Conservation (phyloP, 2,113 vertebrate species). For the Erpornis zantholeuca region DNA sequence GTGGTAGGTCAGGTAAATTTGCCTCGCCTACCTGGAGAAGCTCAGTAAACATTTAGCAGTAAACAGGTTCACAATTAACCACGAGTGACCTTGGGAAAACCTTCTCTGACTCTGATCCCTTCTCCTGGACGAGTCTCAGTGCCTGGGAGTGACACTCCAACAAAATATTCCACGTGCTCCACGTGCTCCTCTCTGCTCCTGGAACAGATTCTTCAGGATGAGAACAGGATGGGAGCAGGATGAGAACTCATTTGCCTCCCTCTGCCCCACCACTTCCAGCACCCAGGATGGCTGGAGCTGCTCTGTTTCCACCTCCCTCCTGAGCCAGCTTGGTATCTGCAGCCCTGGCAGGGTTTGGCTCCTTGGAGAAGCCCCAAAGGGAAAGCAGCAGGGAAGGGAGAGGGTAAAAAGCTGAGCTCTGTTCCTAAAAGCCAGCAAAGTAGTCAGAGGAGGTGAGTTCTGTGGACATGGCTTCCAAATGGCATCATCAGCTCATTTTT, state of each 20-base stretch:
- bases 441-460: constrained; percentile 23
- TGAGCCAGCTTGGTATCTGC: background rate
- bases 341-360: background rate
- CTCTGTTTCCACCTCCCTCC: background rate
- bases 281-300: background rate
- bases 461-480: constrained; percentile 41
- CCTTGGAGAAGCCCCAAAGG: background rate
- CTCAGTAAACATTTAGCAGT: background rate
- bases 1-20: background rate
- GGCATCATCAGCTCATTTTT: constrained; percentile 41
- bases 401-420: background rate
- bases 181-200: background rate
- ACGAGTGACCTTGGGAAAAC: background rate
- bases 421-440: background rate
- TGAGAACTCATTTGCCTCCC: background rate
- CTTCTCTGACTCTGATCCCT: background rate
- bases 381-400: background rate
- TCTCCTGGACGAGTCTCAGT: background rate
- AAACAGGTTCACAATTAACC: background rate
- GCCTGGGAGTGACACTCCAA: background rate
- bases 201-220: background rate
- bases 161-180: accelerated
- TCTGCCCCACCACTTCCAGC: background rate
- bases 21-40: background rate
- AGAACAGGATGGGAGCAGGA: background rate